Conservation (phyloP, 2,113 vertebrate species). For the Hirundichthys speculiger region DNA sequence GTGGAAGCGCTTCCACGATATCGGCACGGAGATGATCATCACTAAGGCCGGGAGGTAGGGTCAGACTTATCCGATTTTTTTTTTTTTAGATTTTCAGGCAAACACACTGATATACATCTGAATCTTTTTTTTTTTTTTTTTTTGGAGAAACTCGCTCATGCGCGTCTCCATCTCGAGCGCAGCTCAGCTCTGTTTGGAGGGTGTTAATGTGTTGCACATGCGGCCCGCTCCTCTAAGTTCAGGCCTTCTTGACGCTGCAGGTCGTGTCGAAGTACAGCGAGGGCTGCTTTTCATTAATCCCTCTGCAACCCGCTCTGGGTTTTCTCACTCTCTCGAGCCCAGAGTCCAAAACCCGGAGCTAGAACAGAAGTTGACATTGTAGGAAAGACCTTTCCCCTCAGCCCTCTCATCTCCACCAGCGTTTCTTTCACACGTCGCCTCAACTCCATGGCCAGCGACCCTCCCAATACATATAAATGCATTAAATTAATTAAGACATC, state of each 20-base stretch:
- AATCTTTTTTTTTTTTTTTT: too few species aligned
- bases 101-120: too few species aligned
- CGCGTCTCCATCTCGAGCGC: background rate
- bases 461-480: too few species aligned
- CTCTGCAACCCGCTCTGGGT: constrained; percentile 48
- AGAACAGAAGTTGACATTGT: constrained; percentile 53
- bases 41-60: constrained; percentile 97
- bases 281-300: constrained; percentile 69
- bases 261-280: constrained; percentile 1
- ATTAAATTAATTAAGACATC: too few species aligned
- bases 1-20: constrained; percentile 99
- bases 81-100: too few species aligned
- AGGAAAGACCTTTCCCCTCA: constrained; percentile 38
- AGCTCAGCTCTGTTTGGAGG: constrained; percentile 35
- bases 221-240: constrained; percentile 32
- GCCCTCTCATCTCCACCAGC: background rate
- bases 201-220: constrained; percentile 78
- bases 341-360: constrained; percentile 22
- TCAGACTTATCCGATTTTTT: background rate
- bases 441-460: too few species aligned
- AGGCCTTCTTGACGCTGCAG: constrained; percentile 43
- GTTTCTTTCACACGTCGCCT: background rate
- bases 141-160: too few species aligned
- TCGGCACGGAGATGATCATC: constrained; percentile 99
- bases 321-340: constrained; percentile 42